phyloP scores from a whole-genome alignment of 2,888 invertebrate genomes.

The Ormyrus labotus region DNA sequence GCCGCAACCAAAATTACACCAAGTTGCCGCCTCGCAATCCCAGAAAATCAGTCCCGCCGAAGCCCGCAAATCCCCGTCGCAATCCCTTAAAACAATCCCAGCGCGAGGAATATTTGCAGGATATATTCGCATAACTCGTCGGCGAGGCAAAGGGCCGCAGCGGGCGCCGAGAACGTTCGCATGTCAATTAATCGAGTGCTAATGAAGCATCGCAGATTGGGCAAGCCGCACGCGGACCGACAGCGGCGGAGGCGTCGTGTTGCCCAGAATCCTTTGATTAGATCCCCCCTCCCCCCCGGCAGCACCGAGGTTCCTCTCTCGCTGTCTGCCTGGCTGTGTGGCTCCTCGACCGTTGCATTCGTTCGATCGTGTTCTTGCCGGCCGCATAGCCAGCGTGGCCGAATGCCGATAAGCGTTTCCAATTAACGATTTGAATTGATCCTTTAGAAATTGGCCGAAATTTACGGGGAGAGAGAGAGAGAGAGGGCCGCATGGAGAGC shows the following conservation, averaged over 20 bases:
- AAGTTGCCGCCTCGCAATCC: too few relatives aligned
- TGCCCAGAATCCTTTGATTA: conserved; percentile 27
- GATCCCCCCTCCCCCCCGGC: not conserved
- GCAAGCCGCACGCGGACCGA: not conserved
- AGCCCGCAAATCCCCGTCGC: too few relatives aligned
- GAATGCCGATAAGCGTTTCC: conserved; percentile 61
- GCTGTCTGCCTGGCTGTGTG: not conserved
- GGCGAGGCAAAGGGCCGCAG: too few relatives aligned
- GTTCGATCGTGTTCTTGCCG: conserved; percentile 34
- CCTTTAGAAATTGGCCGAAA: conserved; percentile 58
- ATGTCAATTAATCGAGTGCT: conserved; percentile 36
- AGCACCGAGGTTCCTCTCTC: not conserved
- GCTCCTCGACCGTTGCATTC: conserved; percentile 3
- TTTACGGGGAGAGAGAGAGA: not conserved
- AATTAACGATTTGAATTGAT: conserved; percentile 63
- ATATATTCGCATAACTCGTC: too few relatives aligned
- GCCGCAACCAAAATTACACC: too few relatives aligned
- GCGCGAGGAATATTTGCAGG: too few relatives aligned
- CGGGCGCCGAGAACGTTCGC: not conserved
- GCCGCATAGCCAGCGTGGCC: conserved; percentile 46
- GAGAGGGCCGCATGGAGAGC: too few relatives aligned
- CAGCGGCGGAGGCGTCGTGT: conserved; percentile 27
- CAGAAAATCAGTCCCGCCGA: too few relatives aligned
- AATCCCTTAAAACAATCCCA: too few relatives aligned
- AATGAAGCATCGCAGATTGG: conserved; percentile 35